Base-by-base conservation (phyloP, 2,888 invertebrate genomes). In the Cosmopolites sordidus region DNA sequence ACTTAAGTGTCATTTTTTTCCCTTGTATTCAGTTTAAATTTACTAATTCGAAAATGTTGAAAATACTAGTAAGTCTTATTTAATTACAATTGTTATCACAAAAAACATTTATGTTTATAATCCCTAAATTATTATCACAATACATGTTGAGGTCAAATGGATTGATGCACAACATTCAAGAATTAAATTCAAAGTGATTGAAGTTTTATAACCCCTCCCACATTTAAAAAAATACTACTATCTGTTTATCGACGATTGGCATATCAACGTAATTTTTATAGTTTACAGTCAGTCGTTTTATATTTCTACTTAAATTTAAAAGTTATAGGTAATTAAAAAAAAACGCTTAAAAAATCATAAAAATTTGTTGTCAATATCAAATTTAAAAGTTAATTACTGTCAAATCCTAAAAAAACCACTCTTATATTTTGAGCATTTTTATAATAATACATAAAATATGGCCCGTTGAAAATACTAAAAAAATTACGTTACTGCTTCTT, bases 61-160 rank as follows among this genome's bases (percentile, higher is more conserved):
- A 56, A 66, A 64, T 62, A 66, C 62, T 64, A 63, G 60, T 62
- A 61, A 62, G 63, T 64, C 62, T 64, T 64, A 64, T 60, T 60
- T 62, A 64, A 54, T 63, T 63, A 64, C 62, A 64, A 64, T 66
- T 64, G 64, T 68, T 67, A 69, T 69, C 67, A 66, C 66, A 63
- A 68, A 64, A 60, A 56, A 40, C 40, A 60, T 67, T 63, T 64
- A 68, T 61, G 64, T 64, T 63, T 62, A 63, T 64, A 48, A 66
- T 70, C 70, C 69, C 70, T 69, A 69, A 68, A 65, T 61, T 68
- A 67, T 68, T 71, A 70, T 71, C 71, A 71, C 70, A 58, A 27
- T 22, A 46, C 50, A 70, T 48, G 48, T 58, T 51, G 51, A 58
- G 58, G 58, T 58, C 51, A 58, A 54, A 54, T 51, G 56, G 56